Evolutionary conservation across 2,113 vertebrate genomes (phyloP), one percentile per base, ranked within the genome.

Genomic region (Chiloscyllium plagiosum): DNA sequence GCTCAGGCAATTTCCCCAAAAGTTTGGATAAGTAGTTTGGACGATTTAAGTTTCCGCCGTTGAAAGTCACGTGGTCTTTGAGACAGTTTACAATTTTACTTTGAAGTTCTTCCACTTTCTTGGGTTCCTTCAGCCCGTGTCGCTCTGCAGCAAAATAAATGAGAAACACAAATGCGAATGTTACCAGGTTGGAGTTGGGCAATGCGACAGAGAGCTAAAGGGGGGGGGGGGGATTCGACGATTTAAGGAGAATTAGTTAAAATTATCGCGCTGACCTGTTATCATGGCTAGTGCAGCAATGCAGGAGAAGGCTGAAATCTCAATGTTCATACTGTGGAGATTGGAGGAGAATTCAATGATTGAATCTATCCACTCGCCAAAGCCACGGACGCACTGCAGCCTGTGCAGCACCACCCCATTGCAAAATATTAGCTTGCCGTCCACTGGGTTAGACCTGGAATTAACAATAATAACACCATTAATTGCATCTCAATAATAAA

Each of bases 1-100:
- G 99, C 98, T 99, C 99, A 13, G 99, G 99, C 96, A 99, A 98
- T 97, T 99, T 99, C 96, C 99, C 99, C 98, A 99, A 98, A 96
- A 99, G 99, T 98, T 99, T 99, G 97, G 99, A 99, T 98, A 99
- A 97, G 97, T 99, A 99, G 97, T 99, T 99, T 96, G 99, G 99
- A 96, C 99, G 99, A 97, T 99, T 99, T 97, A 99, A 97, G 83
- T 98, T 98, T 96, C 99, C 99, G 52, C 99, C 99, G 97, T 99
- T 99, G 97, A 99, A 99, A 96, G 99, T 99, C 97, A 99, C 99
- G 5, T 99, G 99, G 97, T 99, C 99, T 98, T 99, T 99, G 96
- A 99, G 98, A 96, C 99, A 99, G 97, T 99, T 99, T 96, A 99
- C 99, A 96, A 99, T 99, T 98, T 99, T 99, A 98, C 99, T 99